These are phyloP conservation scores for Kradibia gibbosae DNA, from an alignment of 1,140 invertebrate genomes.

Conservation along the genomic window DNA sequence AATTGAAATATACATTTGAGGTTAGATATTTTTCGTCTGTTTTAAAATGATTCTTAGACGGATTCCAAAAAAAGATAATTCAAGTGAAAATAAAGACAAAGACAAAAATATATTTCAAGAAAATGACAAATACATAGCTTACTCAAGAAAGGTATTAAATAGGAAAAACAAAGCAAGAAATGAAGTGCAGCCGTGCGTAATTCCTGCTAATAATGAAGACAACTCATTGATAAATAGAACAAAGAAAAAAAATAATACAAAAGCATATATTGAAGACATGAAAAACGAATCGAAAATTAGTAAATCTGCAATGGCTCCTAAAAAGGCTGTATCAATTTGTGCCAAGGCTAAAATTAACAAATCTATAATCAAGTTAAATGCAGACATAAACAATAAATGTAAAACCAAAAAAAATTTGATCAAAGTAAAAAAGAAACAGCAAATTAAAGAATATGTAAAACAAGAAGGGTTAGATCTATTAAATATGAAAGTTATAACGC, in stretches of 20 bases:
- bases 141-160: neutral
- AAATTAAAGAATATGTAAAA: neutral
- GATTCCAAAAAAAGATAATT: neutral
- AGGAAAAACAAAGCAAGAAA: neutral
- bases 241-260: neutral
- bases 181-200: neutral
- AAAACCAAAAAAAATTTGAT: neutral
- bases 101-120: neutral
- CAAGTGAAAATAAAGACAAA: neutral
- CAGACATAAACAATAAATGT: neutral
- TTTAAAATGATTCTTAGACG: neutral
- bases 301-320: neutral
- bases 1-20: too few relatives aligned
- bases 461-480: neutral
- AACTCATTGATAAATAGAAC: neutral
- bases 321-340: neutral
- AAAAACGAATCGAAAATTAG: neutral
- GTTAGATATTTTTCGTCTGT: too few relatives aligned
- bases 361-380: neutral
- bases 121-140: neutral
- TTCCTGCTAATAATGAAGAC: neutral
- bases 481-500: neutral
- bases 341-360: constrained; percentile 28
- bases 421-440: neutral
- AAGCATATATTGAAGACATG: neutral